A percentile compares a stretch with the other conserved stretches of the same genome.
Conservation (phyloP, 2,888 invertebrate genomes). For the Plebejus argus region DNA sequence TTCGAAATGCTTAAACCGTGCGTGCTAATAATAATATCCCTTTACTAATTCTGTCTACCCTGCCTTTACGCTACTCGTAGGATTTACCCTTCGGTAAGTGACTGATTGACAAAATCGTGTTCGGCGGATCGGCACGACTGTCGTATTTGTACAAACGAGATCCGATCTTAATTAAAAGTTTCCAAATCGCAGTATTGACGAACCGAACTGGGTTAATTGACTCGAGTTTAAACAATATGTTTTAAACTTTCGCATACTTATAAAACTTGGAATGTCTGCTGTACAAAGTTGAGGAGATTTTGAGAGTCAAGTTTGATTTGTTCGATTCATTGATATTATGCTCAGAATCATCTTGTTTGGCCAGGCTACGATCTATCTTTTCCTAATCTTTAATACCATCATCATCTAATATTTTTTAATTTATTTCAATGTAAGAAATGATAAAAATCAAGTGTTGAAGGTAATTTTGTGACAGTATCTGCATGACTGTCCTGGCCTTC, state of each 20-base stretch:
- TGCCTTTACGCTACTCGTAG: constrained; percentile 31
- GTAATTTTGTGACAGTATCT: too few species aligned
- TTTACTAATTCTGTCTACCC: too few species aligned
- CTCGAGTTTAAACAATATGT: constrained; percentile 40
- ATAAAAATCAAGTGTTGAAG: too few species aligned
- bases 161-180: constrained; percentile 63
- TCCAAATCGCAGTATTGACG: constrained; percentile 45
- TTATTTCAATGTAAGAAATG: too few species aligned
- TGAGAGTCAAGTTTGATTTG: background rate
- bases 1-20: constrained; percentile 4
- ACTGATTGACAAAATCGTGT: constrained; percentile 68
- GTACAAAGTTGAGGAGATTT: background rate
- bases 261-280: constrained; percentile 2
- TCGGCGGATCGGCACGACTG: constrained; percentile 53
- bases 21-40: constrained; percentile 25
- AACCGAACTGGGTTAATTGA: constrained; percentile 55
- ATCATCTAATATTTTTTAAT: background rate
- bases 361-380: background rate
- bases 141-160: constrained; percentile 54
- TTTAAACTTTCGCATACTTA: constrained; percentile 13
- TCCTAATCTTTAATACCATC: background rate
- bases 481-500: background rate
- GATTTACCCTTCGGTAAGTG: constrained; percentile 39
- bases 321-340: background rate
- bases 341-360: background rate